Percentiles rank a stretch among this genome's conserved stretches.
These are phyloP conservation scores for Patella ulyssiponensis DNA, from an alignment of 2,888 invertebrate species.

Conservation along the genomic window DNA sequence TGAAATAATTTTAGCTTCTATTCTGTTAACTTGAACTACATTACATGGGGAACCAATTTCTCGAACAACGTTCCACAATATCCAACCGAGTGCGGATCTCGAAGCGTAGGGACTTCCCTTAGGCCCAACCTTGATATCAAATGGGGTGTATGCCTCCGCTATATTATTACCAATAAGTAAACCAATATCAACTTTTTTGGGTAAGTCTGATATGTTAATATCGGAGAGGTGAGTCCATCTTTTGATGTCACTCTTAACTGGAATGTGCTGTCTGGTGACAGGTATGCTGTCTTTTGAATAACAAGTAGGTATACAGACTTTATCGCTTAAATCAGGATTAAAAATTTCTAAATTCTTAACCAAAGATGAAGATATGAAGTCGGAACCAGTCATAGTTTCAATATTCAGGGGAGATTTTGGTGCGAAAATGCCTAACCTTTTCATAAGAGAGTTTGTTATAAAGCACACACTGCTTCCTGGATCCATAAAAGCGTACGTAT, in stretches of 20 bases:
- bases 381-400: not conserved
- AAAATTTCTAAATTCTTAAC: not conserved
- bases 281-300: conserved; percentile 21
- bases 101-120: conserved; percentile 20
- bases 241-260: conserved; percentile 16
- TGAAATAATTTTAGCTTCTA: not conserved
- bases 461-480: conserved; percentile 28
- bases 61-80: not conserved
- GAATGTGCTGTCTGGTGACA: conserved; percentile 11
- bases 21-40: not conserved
- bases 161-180: conserved; percentile 22
- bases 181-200: conserved; percentile 12
- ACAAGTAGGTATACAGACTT: not conserved
- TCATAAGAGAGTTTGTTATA: not conserved
- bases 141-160: conserved; percentile 23
- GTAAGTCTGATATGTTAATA: not conserved
- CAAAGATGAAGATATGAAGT: not conserved
- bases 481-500: conserved; percentile 38
- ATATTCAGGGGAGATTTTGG: too few species aligned
- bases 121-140: conserved; percentile 16
- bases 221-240: conserved; percentile 19
- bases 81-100: conserved; percentile 19
- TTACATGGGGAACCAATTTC: not conserved
- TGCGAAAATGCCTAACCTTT: not conserved
- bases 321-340: not conserved